These are phyloP conservation scores for Acholoe squamosa DNA, from an alignment of 2,888 invertebrate genomes.

Conservation along the genomic window DNA sequence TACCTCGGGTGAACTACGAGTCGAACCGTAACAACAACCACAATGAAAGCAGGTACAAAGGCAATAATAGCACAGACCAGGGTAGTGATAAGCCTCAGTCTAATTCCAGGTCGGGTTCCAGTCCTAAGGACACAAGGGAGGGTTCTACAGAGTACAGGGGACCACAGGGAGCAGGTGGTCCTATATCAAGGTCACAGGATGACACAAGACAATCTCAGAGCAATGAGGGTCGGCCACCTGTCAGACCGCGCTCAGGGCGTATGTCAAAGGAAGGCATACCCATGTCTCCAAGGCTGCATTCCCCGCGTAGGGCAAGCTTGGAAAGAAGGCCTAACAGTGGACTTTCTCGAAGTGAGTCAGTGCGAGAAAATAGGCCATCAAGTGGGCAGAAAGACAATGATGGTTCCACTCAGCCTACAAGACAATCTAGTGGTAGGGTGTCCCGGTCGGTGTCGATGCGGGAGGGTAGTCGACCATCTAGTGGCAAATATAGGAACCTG, in stretches of 20 bases:
- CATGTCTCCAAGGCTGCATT: neutral
- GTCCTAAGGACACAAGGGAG: neutral
- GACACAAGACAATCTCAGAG: neutral
- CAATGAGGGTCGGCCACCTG: neutral
- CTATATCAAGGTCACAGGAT: neutral
- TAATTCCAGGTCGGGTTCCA: neutral
- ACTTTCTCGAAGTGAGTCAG: neutral
- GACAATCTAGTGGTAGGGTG: neutral
- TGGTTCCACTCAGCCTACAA: neutral
- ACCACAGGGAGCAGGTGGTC: neutral
- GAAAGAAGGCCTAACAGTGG: neutral
- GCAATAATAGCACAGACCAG: neutral
- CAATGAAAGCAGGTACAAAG: constrained; percentile 16
- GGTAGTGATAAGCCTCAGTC: neutral
- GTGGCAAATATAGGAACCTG: constrained; percentile 3
- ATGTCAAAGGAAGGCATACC: neutral
- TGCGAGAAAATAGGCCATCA: neutral
- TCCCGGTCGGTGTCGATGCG: neutral
- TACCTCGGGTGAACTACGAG: neutral
- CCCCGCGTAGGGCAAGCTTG: neutral
- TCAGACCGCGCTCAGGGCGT: neutral
- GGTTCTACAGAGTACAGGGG: neutral
- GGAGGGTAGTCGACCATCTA: neutral
- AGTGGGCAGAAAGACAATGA: neutral
- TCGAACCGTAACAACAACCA: constrained; percentile 14